Evolutionary conservation across 2,797 vertebrate genomes (phyloP).

Genomic region (Pitangus sulphuratus): DNA sequence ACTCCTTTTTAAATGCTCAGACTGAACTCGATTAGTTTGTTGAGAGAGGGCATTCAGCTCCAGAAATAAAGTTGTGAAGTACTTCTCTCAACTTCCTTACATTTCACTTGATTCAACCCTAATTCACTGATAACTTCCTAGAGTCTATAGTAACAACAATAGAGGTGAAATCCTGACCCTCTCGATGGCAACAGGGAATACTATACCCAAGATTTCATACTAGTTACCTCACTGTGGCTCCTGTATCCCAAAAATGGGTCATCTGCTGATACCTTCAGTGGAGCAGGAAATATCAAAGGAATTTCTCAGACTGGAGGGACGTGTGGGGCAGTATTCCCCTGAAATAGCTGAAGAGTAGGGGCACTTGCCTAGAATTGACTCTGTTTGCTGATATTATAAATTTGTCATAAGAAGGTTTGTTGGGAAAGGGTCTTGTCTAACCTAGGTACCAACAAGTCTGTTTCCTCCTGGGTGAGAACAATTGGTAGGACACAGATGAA

Average conservation of each 20-base stretch:
- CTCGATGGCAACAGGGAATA: neutral
- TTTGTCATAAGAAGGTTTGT: neutral
- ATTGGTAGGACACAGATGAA: neutral
- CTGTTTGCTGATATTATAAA: neutral
- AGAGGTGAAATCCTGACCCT: neutral
- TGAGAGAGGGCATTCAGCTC: neutral
- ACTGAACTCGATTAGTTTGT: neutral
- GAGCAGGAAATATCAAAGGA: neutral
- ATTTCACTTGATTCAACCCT: neutral
- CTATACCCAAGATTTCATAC: neutral
- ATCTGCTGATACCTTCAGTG: neutral
- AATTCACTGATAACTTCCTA: neutral
- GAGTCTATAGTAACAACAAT: neutral
- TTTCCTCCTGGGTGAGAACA: neutral
- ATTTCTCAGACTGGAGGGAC: neutral
- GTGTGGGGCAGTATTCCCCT: neutral
- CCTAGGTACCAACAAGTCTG: neutral
- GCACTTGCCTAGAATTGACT: neutral
- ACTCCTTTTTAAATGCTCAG: neutral
- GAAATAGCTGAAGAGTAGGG: neutral
- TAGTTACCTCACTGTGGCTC: neutral
- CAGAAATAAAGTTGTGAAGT: neutral
- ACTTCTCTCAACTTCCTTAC: neutral
- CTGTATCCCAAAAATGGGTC: neutral
- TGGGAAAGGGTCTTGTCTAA: neutral